A percentile compares a stretch with the other conserved stretches of the same genome.
These are phyloP conservation scores for Notamacropus eugenii DNA, from an alignment of 2,797 vertebrate genomes.

Conservation along the genomic window DNA sequence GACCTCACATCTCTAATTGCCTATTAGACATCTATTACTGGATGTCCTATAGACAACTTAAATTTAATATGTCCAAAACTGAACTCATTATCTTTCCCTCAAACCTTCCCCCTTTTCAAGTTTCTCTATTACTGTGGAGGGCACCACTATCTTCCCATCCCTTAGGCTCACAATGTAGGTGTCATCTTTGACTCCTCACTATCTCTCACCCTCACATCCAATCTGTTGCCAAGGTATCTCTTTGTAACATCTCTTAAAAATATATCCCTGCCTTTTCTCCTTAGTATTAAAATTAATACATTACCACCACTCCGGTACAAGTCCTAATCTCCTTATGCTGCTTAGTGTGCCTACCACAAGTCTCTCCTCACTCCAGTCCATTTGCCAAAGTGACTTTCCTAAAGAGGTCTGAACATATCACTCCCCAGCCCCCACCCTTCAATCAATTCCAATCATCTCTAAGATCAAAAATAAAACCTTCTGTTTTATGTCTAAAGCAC, in stretches of 20 bases:
- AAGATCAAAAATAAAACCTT: neutral
- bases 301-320: neutral
- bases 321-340: neutral
- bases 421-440: neutral
- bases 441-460: neutral
- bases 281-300: neutral
- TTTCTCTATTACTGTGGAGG: neutral
- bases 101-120: neutral
- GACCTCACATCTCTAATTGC: neutral
- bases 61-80: neutral
- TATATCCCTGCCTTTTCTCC: neutral
- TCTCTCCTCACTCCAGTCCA: neutral
- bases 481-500: neutral
- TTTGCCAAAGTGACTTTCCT: neutral
- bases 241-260: neutral
- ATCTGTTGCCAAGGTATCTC: neutral
- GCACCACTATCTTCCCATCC: neutral
- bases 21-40: neutral
- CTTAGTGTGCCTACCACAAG: neutral
- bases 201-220: neutral
- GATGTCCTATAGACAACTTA: conserved; percentile 1
- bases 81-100: neutral
- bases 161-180: neutral
- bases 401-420: neutral
- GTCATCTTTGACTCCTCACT: neutral